phyloP scores from a whole-genome alignment of 1,140 invertebrate genomes.

The Pogonomyrmex californicus region DNA sequence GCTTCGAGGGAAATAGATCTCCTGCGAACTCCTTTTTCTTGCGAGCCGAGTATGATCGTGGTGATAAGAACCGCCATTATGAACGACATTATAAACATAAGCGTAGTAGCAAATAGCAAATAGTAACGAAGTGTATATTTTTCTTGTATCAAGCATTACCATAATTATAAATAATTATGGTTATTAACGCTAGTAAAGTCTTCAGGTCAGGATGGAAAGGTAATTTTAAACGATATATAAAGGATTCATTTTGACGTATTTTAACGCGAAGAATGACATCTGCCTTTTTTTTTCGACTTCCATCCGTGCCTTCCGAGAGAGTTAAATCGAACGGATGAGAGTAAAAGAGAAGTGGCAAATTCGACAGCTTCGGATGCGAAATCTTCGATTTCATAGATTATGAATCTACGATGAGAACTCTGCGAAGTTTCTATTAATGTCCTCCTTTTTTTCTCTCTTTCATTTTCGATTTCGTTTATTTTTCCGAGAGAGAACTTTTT shows the following conservation, averaged over 20 bases:
- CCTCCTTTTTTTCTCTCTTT: neutral
- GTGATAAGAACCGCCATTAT: conserved; percentile 11
- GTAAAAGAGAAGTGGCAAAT: neutral
- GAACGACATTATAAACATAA: neutral
- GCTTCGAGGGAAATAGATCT: conserved; percentile 36
- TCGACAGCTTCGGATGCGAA: neutral
- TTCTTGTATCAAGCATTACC: neutral
- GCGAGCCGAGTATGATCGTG: neutral
- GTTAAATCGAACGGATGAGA: conserved; percentile 12
- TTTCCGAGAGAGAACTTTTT: conserved; percentile 8
- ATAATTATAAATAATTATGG: no score
- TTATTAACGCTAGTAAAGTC: neutral
- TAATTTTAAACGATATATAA: neutral
- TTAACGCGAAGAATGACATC: neutral
- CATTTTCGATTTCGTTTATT: conserved; percentile 9
- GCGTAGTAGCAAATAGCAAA: no score
- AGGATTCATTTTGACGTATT: neutral
- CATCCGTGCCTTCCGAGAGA: neutral
- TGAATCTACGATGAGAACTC: conserved; percentile 2
- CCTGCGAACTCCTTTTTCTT: conserved; percentile 16
- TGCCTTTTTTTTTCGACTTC: neutral
- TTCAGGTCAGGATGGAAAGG: neutral
- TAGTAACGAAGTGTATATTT: neutral
- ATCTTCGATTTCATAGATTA: conserved; percentile 43
- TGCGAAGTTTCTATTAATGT: neutral